Conservation (phyloP, 2,113 vertebrate genomes). For the Nannospalax galili region DNA sequence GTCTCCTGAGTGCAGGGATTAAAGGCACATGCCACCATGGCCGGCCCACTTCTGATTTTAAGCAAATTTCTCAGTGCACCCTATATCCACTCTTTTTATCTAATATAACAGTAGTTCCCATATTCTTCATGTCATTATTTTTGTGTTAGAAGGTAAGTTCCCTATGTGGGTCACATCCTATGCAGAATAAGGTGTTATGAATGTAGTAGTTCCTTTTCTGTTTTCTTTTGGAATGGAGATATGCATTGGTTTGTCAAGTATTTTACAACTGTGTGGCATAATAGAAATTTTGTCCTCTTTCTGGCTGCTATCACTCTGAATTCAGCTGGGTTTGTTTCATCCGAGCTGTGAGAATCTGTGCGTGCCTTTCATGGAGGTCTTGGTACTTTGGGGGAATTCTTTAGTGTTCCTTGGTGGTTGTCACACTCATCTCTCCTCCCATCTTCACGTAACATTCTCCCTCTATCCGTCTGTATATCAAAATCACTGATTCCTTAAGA, state of each 20-base stretch:
- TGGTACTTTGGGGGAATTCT: not conserved
- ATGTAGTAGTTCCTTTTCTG: not conserved
- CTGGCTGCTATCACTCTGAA: not conserved
- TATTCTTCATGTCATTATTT: not conserved
- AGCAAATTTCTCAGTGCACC: not conserved
- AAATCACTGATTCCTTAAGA: not conserved
- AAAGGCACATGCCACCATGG: too few species aligned
- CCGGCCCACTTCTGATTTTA: not conserved
- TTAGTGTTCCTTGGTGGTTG: not conserved
- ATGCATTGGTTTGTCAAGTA: not conserved
- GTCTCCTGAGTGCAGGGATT: too few species aligned
- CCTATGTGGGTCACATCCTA: not conserved
- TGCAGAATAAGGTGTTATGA: not conserved
- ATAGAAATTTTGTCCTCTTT: not conserved
- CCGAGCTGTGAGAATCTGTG: not conserved
- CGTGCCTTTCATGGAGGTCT: not conserved
- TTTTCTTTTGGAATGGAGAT: not conserved
- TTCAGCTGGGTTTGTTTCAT: not conserved
- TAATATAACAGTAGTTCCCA: not conserved
- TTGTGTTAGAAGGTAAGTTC: not conserved
- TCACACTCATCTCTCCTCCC: not conserved
- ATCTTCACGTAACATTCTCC: not conserved
- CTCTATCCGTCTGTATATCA: not conserved
- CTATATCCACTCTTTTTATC: not conserved
- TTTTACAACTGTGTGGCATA: too few species aligned